phyloP scores from a whole-genome alignment of 92 coral and sea anemone species.

The Palythoa caribaeorum region DNA sequence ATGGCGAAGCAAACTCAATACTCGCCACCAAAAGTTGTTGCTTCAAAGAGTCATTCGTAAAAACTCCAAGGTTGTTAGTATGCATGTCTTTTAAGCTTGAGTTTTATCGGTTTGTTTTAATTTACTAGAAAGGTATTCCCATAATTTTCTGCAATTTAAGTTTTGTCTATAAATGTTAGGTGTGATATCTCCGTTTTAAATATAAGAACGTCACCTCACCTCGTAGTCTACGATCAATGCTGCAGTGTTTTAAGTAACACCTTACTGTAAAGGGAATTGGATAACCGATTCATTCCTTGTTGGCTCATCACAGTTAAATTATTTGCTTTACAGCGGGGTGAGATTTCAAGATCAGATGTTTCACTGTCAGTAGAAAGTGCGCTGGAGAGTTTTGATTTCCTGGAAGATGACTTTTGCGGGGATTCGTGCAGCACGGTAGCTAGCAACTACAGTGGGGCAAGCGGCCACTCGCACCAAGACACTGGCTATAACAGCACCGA shows the following conservation, averaged over 20 bases:
- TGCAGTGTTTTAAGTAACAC: too few relatives aligned
- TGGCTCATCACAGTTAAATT: too few relatives aligned
- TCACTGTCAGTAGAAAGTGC: slow-evolving; percentile 97
- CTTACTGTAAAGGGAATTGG: too few relatives aligned
- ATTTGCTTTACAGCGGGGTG: slow-evolving; percentile 70
- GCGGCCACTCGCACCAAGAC: slow-evolving; percentile 82
- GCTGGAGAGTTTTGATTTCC: slow-evolving; percentile 94
- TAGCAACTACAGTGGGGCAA: slow-evolving; percentile 79
- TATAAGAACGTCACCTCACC: too few relatives aligned
- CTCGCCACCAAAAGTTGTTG: background rate
- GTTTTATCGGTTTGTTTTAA: too few relatives aligned
- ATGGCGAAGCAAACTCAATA: background rate
- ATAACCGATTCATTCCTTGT: too few relatives aligned
- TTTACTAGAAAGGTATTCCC: too few relatives aligned
- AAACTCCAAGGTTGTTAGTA: slow-evolving; percentile 35
- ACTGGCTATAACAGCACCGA: slow-evolving; percentile 97
- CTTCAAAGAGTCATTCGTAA: slow-evolving; percentile 7
- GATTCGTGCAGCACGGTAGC: slow-evolving; percentile 82
- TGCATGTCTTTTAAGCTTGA: background rate
- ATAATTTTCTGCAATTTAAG: too few relatives aligned
- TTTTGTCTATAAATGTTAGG: too few relatives aligned
- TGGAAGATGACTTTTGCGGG: slow-evolving; percentile 81
- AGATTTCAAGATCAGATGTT: slow-evolving; percentile 79
- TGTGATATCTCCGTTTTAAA: too few relatives aligned
- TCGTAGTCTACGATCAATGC: too few relatives aligned